These are phyloP conservation scores for Mormyrus iriodes DNA, from an alignment of 2,113 vertebrate species.

Conservation along the genomic window DNA sequence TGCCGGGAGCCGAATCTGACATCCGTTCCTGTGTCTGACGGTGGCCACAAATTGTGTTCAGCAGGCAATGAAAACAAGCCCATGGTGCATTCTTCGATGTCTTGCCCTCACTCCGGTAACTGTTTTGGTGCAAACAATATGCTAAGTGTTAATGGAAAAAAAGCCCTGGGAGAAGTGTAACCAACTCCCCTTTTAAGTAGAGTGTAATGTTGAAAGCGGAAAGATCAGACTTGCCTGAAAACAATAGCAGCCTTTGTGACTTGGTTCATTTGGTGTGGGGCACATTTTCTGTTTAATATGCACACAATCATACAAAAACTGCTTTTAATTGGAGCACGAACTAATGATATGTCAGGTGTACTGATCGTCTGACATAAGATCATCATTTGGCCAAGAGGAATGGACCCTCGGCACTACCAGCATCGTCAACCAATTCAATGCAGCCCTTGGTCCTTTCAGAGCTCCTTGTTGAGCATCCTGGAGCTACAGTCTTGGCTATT, in stretches of 20 bases:
- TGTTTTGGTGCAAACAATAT: neutral
- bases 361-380: neutral
- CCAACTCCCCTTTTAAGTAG: neutral
- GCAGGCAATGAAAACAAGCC: constrained; percentile 1
- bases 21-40: neutral
- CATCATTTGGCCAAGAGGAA: neutral
- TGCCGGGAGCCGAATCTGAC: neutral
- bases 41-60: neutral
- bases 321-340: neutral
- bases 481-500: neutral
- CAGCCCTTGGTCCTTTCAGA: neutral
- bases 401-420: neutral
- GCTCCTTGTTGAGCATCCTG: neutral
- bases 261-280: neutral
- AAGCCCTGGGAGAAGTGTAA: neutral
- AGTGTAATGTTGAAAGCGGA: neutral
- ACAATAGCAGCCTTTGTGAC: neutral
- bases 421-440: neutral
- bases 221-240: neutral
- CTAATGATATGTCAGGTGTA: neutral
- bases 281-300: neutral
- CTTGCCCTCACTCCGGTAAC: neutral
- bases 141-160: neutral
- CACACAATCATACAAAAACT: neutral
- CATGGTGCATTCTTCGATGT: neutral